Percentiles rank a stretch among this genome's conserved stretches.
Conservation (phyloP, 2,797 vertebrate genomes). For the Zalophus californianus region DNA sequence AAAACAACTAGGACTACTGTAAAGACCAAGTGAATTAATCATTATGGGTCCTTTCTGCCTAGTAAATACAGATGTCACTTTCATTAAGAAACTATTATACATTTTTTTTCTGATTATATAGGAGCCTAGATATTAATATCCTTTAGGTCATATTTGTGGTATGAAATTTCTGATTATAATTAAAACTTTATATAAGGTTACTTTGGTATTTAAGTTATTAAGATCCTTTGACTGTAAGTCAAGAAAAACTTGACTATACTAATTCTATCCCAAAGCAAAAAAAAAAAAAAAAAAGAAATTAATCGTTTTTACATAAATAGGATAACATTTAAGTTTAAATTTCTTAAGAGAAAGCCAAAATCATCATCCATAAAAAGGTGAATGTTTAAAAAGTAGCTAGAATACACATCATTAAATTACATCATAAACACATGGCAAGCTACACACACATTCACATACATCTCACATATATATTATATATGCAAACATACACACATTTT, state of each 20-base stretch:
- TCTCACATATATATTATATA: neutral
- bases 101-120: neutral
- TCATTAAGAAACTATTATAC: neutral
- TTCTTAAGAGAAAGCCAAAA: slow-evolving; percentile 58
- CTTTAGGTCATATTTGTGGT: neutral
- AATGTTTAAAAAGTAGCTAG: slow-evolving; percentile 54
- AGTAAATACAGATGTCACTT: neutral
- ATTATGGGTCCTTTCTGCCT: neutral
- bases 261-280: slow-evolving; percentile 40
- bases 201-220: slow-evolving; percentile 13
- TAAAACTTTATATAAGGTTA: slow-evolving; percentile 34
- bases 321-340: slow-evolving; percentile 72
- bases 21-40: neutral
- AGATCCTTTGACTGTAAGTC: slow-evolving; percentile 38
- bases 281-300: neutral
- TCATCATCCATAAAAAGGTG: slow-evolving; percentile 48
- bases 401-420: slow-evolving; percentile 34
- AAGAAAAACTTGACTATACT: slow-evolving; percentile 54
- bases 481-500: neutral
- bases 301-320: slow-evolving; percentile 58
- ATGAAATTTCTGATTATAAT: neutral
- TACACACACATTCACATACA: neutral
- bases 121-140: neutral
- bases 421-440: neutral
- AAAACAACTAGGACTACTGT: neutral